phyloP scores from a whole-genome alignment of 2,113 vertebrate species.

The Varanus komodoensis region DNA sequence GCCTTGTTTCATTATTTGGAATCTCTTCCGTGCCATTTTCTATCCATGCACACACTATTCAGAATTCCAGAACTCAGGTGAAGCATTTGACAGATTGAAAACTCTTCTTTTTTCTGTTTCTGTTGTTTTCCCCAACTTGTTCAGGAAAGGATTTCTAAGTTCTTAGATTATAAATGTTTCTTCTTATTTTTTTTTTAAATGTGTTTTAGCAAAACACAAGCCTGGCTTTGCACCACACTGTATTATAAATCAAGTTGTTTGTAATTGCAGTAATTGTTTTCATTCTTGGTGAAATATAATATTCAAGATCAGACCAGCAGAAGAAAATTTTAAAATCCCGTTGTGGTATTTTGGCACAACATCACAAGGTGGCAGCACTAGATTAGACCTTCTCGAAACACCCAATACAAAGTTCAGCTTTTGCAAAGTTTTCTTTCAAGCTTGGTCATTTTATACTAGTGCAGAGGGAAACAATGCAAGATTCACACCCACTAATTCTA shows the following conservation, averaged over 20 bases:
- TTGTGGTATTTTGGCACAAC: not conserved
- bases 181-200: not conserved
- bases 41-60: not conserved
- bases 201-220: not conserved
- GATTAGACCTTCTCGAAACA: not conserved
- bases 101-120: not conserved
- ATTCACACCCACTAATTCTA: not conserved
- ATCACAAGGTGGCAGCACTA: slow-evolving; percentile 31
- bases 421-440: not conserved
- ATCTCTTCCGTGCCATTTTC: not conserved
- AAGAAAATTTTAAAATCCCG: not conserved
- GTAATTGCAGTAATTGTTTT: not conserved
- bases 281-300: not conserved
- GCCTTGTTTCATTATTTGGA: not conserved
- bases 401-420: not conserved
- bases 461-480: not conserved
- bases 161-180: no score
- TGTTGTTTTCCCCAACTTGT: not conserved
- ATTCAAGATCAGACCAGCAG: not conserved
- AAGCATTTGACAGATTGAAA: not conserved
- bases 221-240: not conserved
- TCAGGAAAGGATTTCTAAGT: not conserved
- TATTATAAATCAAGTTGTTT: not conserved
- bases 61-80: not conserved
- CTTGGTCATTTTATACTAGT: not conserved